phyloP scores from a whole-genome alignment of 2,888 invertebrate species.

The Aquatica leii region DNA sequence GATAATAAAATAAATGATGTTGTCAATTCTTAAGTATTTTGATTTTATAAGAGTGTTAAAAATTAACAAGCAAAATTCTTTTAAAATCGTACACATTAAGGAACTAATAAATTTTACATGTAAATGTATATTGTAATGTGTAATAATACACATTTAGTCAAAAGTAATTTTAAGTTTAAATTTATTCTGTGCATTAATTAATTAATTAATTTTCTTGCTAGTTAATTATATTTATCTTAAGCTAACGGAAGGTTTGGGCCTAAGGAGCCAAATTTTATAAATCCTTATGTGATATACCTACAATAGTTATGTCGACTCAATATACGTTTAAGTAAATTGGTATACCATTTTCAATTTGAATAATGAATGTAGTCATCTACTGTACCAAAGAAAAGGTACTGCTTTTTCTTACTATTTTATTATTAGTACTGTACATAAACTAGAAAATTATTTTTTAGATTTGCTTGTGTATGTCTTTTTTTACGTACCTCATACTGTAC shows the following conservation, averaged over 20 bases:
- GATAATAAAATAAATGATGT: no score
- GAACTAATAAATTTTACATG: no score
- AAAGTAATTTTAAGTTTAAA: no score
- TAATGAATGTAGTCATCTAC: background rate
- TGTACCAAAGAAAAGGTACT: background rate
- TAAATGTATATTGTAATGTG: no score
- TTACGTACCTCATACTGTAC: no score
- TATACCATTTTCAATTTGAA: conserved; percentile 2
- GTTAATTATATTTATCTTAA: conserved; percentile 6
- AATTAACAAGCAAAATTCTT: no score
- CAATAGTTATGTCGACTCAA: conserved; percentile 24
- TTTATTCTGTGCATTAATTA: no score
- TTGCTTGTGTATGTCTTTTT: background rate
- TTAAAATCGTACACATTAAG: no score
- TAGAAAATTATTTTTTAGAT: conserved; percentile 7
- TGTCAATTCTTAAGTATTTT: no score
- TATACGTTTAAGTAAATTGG: conserved; percentile 5
- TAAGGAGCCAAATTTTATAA: conserved; percentile 24
- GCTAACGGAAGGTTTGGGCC: conserved; percentile 12
- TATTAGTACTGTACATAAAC: conserved; percentile 1
- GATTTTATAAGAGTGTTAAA: no score
- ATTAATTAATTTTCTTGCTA: no score
- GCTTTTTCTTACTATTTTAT: background rate
- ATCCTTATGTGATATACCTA: conserved; percentile 34
- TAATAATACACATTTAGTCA: no score